Evolutionary conservation across 2,797 vertebrate genomes (phyloP).

Genomic region (Phataginus tricuspis): DNA sequence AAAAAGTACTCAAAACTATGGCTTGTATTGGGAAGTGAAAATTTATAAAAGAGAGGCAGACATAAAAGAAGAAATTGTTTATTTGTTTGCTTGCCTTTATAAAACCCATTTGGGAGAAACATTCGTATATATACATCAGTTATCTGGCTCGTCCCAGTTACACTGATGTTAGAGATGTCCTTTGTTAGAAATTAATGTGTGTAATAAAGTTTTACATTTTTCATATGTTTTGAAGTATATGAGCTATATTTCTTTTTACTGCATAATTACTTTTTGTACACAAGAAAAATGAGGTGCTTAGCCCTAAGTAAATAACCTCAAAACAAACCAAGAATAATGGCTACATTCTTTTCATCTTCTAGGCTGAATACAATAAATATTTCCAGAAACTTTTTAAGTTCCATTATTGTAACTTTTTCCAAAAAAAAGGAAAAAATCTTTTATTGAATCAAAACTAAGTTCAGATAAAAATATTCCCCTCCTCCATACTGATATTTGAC

Average conservation of each 20-base stretch:
- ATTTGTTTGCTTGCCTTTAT: conserved; percentile 89
- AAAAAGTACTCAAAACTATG: conserved; percentile 43
- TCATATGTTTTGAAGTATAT: conserved; percentile 90
- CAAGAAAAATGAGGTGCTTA: conserved; percentile 90
- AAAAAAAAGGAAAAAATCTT: conserved; percentile 47
- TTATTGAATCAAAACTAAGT: conserved; percentile 67
- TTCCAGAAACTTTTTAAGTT: conserved; percentile 82
- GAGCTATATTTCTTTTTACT: conserved; percentile 89
- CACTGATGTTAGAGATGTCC: conserved; percentile 85
- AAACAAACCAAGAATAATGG: conserved; percentile 88
- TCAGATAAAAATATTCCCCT: conserved; percentile 59
- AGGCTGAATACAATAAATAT: conserved; percentile 85
- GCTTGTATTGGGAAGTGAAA: conserved; percentile 77
- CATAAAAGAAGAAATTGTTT: conserved; percentile 88
- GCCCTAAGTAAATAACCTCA: conserved; percentile 89
- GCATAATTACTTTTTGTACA: conserved; percentile 90
- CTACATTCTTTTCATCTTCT: conserved; percentile 86
- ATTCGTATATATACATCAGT: conserved; percentile 85
- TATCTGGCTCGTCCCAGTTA: conserved; percentile 87
- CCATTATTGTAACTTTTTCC: conserved; percentile 63
- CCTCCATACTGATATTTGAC: conserved; percentile 49
- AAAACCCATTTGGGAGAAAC: conserved; percentile 89
- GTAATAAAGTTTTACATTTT: conserved; percentile 92
- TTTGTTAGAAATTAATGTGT: conserved; percentile 90
- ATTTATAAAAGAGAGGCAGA: conserved; percentile 85